Evolutionary conservation across 2,113 vertebrate genomes (phyloP), one percentile per base, ranked within the genome.

Genomic region (Carlito syrichta): DNA sequence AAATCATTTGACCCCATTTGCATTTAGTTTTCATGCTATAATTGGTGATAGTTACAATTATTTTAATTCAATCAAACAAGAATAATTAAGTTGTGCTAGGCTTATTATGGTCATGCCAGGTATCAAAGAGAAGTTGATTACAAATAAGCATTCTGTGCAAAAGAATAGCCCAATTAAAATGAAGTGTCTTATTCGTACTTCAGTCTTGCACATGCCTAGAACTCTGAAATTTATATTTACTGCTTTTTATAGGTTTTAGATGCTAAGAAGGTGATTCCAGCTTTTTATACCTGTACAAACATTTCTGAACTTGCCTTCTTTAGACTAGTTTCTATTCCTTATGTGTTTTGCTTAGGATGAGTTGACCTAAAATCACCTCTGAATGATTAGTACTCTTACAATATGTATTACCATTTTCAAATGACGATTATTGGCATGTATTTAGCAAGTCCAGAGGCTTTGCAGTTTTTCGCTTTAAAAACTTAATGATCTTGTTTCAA

Each of bases 301-400:
- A n/a, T 35, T 90, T 71, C 23, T 86, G 35, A 5, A 71, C 23
- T 79, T 62, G n/a, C 62, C 2, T 94, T 12, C 7, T 88, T 5
- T 88, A 43, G 88, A 48, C 9, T 85, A 60, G 27, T 85, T 91
- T 25, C 22, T 68, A 10, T 60, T 92, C 32, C 87, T 30, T 95
- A 0, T 93, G 17, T 89, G 63, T 85, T 93, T 81, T 94, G 40
- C 91, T 92, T 89, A 95, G 52, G 77, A 43, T 73, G 32, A 89
- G 14, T 69, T 86, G 30, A 38, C 77, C 32, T 97, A 84, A 83
- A 91, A 54, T 94, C 73, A 91, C 81, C 54, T 82, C 73, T 40
- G 9, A 96, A 32, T n/a, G 48, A 73, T 96, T 92, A 50, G 74
- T 73, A 71, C 43, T 89, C 30, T 94, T 89, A 86, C 17, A 86